These are phyloP conservation scores for Lamellibrachia columna DNA, from an alignment of 2,888 invertebrate genomes.

Conservation along the genomic window DNA sequence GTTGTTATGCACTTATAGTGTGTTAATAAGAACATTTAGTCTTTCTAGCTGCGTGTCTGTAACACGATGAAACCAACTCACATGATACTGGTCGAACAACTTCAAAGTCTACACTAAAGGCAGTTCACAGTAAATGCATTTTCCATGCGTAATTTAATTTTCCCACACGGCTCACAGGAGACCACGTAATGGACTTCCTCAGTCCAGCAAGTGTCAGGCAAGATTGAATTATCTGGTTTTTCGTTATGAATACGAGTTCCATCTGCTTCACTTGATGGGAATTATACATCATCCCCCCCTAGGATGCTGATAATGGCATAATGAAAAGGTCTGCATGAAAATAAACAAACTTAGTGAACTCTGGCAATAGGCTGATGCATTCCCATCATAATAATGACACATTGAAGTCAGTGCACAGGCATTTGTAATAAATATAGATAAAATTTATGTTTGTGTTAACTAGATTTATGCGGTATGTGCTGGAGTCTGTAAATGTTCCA, in stretches of 20 bases:
- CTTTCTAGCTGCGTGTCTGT: neutral
- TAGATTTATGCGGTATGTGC: neutral
- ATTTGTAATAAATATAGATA: neutral
- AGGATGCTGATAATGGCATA: neutral
- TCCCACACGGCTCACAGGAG: neutral
- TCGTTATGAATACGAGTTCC: neutral
- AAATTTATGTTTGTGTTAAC: neutral
- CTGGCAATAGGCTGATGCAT: neutral
- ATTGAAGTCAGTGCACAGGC: neutral
- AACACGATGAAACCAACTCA: neutral
- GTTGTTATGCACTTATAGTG: neutral
- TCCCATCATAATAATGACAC: neutral
- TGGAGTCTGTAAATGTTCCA: too few species aligned
- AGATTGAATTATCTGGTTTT: neutral
- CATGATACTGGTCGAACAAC: neutral
- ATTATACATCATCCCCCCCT: neutral
- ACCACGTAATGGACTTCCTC: neutral
- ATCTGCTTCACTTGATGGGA: neutral
- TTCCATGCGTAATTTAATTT: conserved; percentile 12
- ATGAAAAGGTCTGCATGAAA: neutral
- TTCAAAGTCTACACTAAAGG: conserved; percentile 9
- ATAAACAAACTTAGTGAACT: conserved; percentile 5
- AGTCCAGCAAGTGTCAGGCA: neutral
- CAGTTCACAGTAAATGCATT: neutral
- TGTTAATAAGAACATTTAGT: neutral